A percentile compares a stretch with the other conserved stretches of the same genome.
Conservation (phyloP, 2,888 invertebrate genomes). For the Pasiphila rectangulata region DNA sequence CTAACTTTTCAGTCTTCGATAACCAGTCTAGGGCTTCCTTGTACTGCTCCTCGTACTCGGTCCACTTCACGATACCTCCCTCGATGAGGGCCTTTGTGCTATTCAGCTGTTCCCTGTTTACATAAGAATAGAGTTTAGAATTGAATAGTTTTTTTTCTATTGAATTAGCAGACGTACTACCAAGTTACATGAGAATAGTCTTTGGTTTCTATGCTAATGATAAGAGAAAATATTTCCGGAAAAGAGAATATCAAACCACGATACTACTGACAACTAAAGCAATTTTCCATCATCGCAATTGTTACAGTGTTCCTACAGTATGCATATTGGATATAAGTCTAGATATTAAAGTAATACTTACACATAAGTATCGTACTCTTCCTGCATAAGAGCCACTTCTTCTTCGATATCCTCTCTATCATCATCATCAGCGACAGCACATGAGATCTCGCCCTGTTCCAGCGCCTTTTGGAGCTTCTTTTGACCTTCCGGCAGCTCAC, state of each 20-base stretch:
- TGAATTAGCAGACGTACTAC: constrained; percentile 4
- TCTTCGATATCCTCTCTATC: constrained; percentile 95
- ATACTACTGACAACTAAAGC: no score
- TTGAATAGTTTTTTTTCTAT: background rate
- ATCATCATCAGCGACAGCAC: constrained; percentile 89
- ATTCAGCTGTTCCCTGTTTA: constrained; percentile 85
- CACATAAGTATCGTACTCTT: constrained; percentile 93
- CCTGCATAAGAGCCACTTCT: constrained; percentile 93
- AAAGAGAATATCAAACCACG: no score
- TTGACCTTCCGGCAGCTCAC: constrained; percentile 91
- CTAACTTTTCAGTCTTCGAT: constrained; percentile 91
- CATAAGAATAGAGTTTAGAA: constrained; percentile 5
- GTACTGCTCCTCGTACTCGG: constrained; percentile 95
- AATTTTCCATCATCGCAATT: no score
- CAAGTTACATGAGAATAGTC: no score
- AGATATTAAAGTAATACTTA: constrained; percentile 65
- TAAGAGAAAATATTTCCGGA: no score
- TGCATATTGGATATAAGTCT: no score
- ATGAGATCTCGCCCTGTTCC: constrained; percentile 92
- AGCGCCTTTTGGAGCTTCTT: constrained; percentile 90
- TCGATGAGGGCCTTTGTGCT: constrained; percentile 91
- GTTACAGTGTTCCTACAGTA: no score
- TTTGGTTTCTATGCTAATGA: no score
- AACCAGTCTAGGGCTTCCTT: constrained; percentile 94
- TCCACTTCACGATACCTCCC: constrained; percentile 95